Conservation (phyloP, 1,140 invertebrate species). For the Leguminivora glycinivorella region DNA sequence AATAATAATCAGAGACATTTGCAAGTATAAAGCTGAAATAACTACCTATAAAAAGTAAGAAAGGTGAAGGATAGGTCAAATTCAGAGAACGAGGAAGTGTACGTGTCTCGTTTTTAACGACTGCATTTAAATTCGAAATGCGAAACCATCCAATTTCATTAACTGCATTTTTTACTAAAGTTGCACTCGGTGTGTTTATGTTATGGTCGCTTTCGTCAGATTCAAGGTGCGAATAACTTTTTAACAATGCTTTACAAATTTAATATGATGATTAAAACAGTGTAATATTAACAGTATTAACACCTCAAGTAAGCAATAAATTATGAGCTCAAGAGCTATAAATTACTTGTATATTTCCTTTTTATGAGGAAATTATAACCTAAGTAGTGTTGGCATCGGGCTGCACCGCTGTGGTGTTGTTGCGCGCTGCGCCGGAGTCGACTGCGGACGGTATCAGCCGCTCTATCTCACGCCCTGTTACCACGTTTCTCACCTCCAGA, state of each 20-base stretch:
- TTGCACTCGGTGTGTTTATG: conserved; percentile 18
- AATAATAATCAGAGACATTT: conserved; percentile 25
- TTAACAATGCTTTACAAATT: conserved; percentile 14
- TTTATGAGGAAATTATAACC: neutral
- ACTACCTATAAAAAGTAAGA: conserved; percentile 16
- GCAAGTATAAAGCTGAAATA: conserved; percentile 20
- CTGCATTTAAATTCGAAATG: conserved; percentile 28
- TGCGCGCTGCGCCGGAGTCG: conserved; percentile 31
- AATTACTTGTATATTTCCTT: neutral
- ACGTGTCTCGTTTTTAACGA: conserved; percentile 25
- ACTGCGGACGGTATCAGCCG: conserved; percentile 53
- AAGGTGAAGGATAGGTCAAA: conserved; percentile 28
- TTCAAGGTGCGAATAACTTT: neutral
- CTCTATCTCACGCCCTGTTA: conserved; percentile 70
- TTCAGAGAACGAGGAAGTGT: conserved; percentile 24
- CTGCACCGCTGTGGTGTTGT: conserved; percentile 16
- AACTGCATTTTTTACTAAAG: conserved; percentile 21
- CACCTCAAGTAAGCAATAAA: conserved; percentile 10
- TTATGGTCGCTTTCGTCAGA: conserved; percentile 1
- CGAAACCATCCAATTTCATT: conserved; percentile 25
- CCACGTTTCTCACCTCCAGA: conserved; percentile 73
- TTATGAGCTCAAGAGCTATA: neutral
- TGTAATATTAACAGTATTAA: neutral
- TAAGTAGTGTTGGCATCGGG: conserved; percentile 9
- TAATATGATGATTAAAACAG: conserved; percentile 8